A percentile compares a stretch with the other conserved stretches of the same genome.
These are phyloP conservation scores for Arothron firmamentum DNA, from an alignment of 2,113 vertebrate species.

Conservation along the genomic window DNA sequence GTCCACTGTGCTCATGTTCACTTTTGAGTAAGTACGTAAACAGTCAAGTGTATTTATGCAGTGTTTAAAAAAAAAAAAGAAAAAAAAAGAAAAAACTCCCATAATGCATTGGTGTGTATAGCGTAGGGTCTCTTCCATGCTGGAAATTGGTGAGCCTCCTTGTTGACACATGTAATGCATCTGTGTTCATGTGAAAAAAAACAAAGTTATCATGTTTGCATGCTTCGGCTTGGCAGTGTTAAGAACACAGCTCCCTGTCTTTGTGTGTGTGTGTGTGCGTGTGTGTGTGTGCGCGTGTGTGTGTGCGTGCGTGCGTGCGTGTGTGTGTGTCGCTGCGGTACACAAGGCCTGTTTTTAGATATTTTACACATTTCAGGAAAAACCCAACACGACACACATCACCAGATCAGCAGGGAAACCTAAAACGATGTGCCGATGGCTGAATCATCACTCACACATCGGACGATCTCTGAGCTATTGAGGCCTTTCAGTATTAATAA, in stretches of 20 bases:
- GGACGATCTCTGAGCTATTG: too few relatives aligned
- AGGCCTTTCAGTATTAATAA: too few relatives aligned
- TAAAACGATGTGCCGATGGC: too few relatives aligned
- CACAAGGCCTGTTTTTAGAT: slow-evolving; percentile 16
- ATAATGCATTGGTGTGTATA: slow-evolving; percentile 61
- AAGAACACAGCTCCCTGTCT: slow-evolving; percentile 60
- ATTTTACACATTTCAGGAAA: slow-evolving; percentile 13
- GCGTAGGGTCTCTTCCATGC: slow-evolving; percentile 46
- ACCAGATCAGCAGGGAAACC: slow-evolving; percentile 12
- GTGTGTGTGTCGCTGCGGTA: slow-evolving; percentile 21
- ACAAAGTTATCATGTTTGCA: slow-evolving; percentile 65
- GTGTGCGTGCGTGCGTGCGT: slow-evolving; percentile 21
- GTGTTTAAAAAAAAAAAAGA: slow-evolving; percentile 13
- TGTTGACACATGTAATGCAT: slow-evolving; percentile 70
- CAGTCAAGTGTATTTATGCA: slow-evolving; percentile 36
- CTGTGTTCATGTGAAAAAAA: slow-evolving; percentile 70
- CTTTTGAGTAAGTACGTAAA: slow-evolving; percentile 18
- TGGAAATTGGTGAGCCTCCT: slow-evolving; percentile 52
- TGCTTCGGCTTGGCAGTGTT: slow-evolving; percentile 68
- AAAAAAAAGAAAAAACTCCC: slow-evolving; percentile 21
- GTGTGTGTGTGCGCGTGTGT: slow-evolving; percentile 15
- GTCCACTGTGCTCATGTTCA: slow-evolving; percentile 62
- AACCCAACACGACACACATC: slow-evolving; percentile 15
- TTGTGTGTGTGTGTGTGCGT: slow-evolving; percentile 34
- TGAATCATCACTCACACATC: too few relatives aligned